Conservation (phyloP, 2,797 vertebrate genomes). For the Platyrinchus mystaceus region DNA sequence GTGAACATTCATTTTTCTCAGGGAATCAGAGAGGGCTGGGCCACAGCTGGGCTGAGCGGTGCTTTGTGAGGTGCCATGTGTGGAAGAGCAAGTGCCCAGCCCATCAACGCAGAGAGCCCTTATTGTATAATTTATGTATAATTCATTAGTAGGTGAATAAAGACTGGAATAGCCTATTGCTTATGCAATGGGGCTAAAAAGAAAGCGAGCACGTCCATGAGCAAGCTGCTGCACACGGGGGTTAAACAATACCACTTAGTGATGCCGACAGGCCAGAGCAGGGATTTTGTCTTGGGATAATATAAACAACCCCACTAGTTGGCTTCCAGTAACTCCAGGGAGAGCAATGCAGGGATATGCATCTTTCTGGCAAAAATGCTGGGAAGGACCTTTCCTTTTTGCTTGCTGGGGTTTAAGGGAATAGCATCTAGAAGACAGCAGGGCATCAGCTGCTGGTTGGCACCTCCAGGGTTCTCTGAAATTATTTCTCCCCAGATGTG, state of each 20-base stretch:
- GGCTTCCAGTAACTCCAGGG: neutral
- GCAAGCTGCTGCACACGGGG: neutral
- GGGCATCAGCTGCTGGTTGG: neutral
- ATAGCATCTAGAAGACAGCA: neutral
- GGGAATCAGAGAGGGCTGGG: neutral
- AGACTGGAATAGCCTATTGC: neutral
- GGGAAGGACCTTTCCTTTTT: neutral
- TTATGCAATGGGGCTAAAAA: neutral
- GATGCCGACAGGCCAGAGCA: neutral
- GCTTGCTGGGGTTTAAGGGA: neutral
- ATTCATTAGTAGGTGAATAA: slow-evolving; percentile 51
- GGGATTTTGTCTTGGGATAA: neutral
- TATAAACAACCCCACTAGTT: neutral
- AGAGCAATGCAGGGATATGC: accelerated
- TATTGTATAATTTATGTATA: slow-evolving; percentile 53
- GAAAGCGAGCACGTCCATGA: accelerated
- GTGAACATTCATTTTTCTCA: neutral
- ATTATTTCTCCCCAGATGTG: neutral
- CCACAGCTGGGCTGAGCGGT: neutral
- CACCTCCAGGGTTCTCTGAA: neutral
- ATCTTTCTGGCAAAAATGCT: neutral
- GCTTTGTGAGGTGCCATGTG: neutral
- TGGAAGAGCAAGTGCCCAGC: neutral
- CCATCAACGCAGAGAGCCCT: neutral
- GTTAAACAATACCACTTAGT: neutral